Evolutionary conservation across 2,888 invertebrate genomes (phyloP), one percentile per base, ranked within the genome.

Genomic region (Plagodis dolabraria): DNA sequence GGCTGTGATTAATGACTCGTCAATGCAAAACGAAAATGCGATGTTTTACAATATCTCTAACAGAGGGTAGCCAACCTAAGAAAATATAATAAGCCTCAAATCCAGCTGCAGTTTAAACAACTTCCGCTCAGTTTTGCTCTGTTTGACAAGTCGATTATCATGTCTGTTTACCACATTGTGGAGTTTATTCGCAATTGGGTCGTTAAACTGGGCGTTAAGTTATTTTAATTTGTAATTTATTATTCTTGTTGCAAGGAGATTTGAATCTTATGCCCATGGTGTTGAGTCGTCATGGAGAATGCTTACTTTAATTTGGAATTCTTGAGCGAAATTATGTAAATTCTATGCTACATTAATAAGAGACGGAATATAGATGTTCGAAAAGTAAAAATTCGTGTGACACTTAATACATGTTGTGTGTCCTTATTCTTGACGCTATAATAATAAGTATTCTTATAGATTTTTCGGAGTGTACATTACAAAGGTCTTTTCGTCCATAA

Each of bases 91-190:
- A 77, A 78, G 72, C 78, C 80, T 76, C 68, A 57, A 63, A 68
- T 62, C 57, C 57, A 36, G 55, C 56, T 42, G 70, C 67, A 68
- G 57, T 66, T 9, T 9, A 36, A 69, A 73, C 71, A 72, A 80
- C 82, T 80, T 84, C 84, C 84, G 80, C 64, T 60, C 68, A 35
- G 56, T 61, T 61, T 68, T 59, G 84, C 79, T 87, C 86, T 86
- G 87, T 80, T 88, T 85, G 79, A 77, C 77, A 78, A 75, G 65
- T 68, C 71, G 76, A 76, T 78, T 63, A 64, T 64, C 60, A 63
- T 63, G 63, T 65, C 55, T 60, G 57, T 50, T 55, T 52, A 57
- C 55, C 59, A 48, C 57, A 61, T 57, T 61, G 49, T 65, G 51
- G 68, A 63, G 68, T 71, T 68, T 56, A 56, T 61, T 59, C 53